Conservation (phyloP, 2,113 vertebrate genomes). For the Lontra canadensis region DNA sequence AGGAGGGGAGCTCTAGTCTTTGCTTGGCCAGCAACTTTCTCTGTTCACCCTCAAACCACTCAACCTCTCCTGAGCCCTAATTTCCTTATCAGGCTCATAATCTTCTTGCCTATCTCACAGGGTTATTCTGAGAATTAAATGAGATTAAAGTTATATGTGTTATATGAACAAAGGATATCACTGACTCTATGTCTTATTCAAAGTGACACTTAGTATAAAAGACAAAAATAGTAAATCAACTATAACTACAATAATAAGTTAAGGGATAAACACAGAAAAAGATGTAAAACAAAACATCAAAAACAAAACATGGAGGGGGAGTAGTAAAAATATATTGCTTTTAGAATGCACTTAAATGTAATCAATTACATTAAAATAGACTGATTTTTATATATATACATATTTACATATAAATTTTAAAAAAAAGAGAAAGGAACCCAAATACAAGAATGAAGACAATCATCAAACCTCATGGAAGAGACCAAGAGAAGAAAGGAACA, state of each 20-base stretch:
- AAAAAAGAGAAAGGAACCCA: not conserved
- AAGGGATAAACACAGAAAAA: not conserved
- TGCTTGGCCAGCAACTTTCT: not conserved
- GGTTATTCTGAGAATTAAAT: constrained; percentile 25
- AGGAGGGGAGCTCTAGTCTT: not conserved
- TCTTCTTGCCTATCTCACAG: not conserved
- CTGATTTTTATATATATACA: not conserved
- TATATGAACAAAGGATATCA: not conserved
- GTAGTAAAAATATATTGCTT: not conserved
- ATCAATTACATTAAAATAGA: not conserved
- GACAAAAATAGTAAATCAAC: not conserved
- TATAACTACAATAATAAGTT: not conserved
- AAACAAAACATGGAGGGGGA: not conserved
- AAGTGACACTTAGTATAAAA: not conserved
- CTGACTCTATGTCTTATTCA: not conserved
- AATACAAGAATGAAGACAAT: not conserved
- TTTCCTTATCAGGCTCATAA: not conserved
- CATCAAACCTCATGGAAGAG: not conserved
- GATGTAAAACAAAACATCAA: not conserved
- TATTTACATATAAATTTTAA: not conserved
- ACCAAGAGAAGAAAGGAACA: not conserved
- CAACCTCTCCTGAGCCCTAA: not conserved
- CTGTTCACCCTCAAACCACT: not conserved
- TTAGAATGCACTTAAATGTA: not conserved
- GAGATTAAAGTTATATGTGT: not conserved